Percentiles rank a stretch among this genome's conserved stretches.
These are phyloP conservation scores for Brassicogethes aeneus DNA, from an alignment of 2,888 invertebrate genomes.

Conservation along the genomic window DNA sequence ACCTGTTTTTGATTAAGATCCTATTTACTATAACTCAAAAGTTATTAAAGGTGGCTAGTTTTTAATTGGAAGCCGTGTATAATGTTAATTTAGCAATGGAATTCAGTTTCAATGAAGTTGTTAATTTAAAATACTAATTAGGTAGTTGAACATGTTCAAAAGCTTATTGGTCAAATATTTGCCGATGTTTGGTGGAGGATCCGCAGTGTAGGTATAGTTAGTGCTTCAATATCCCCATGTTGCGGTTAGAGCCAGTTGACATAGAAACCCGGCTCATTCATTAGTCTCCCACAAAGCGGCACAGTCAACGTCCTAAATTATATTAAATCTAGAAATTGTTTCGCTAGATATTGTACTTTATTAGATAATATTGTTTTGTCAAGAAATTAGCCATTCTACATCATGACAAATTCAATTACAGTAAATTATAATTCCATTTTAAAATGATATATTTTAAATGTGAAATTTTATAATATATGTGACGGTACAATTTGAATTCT, in stretches of 20 bases:
- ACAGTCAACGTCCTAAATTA: conserved; percentile 26
- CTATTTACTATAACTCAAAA: too few species aligned
- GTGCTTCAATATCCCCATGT: conserved; percentile 12
- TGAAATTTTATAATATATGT: too few species aligned
- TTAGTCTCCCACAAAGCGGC: conserved; percentile 24
- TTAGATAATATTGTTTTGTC: conserved; percentile 13
- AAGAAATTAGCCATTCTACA: too few species aligned
- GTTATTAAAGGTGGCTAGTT: too few species aligned
- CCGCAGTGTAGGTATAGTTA: conserved; percentile 1
- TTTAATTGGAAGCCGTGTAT: too few species aligned
- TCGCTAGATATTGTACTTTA: conserved; percentile 20
- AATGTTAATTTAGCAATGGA: too few species aligned
- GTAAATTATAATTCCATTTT: too few species aligned
- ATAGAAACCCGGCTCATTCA: conserved; percentile 17
- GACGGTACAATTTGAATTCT: too few species aligned
- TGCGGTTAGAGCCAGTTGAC: conserved; percentile 15
- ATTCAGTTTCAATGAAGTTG: not conserved
- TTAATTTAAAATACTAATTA: not conserved
- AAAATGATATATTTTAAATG: too few species aligned
- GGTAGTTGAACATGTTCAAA: not conserved
- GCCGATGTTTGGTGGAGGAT: not conserved
- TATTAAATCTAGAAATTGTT: conserved; percentile 26
- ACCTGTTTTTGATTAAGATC: too few species aligned
- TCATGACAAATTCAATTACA: too few species aligned
- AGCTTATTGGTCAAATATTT: not conserved